Conservation (phyloP, 1,140 invertebrate genomes). For the Idris sp. region DNA sequence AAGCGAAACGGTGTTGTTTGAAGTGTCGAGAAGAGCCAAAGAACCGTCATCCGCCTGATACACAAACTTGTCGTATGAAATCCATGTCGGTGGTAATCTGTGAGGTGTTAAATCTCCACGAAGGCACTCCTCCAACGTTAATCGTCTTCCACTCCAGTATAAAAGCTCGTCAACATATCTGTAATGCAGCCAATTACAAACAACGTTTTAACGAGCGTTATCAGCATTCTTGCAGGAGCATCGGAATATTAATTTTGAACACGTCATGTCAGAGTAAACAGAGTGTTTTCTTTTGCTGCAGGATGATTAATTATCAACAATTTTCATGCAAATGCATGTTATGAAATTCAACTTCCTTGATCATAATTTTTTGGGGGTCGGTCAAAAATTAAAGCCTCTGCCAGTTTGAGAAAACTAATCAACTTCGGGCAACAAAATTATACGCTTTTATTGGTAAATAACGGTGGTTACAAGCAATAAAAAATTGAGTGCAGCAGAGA, state of each 20-base stretch:
- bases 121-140: slow-evolving; percentile 89
- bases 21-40: slow-evolving; percentile 85
- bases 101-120: slow-evolving; percentile 86
- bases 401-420: too few relatives aligned
- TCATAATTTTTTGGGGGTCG: too few relatives aligned
- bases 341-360: too few relatives aligned
- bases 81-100: slow-evolving; percentile 87
- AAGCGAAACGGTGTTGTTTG: slow-evolving; percentile 85
- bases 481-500: too few relatives aligned
- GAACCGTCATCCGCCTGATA: slow-evolving; percentile 91
- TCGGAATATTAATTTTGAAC: slow-evolving; percentile 22
- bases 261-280: slow-evolving; percentile 7
- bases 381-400: too few relatives aligned
- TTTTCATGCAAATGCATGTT: too few relatives aligned
- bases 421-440: too few relatives aligned
- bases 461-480: too few relatives aligned
- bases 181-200: slow-evolving; percentile 31
- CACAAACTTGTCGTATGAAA: slow-evolving; percentile 87
- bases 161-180: slow-evolving; percentile 91
- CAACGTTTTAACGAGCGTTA: slow-evolving; percentile 18
- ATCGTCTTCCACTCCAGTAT: slow-evolving; percentile 89
- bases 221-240: slow-evolving; percentile 11
- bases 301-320: too few relatives aligned
- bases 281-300: neutral
- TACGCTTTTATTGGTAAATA: too few relatives aligned